Evolutionary conservation across 2,797 vertebrate genomes (phyloP), one percentile per base, ranked within the genome.

Genomic region (Micropoecilia bifurca): DNA sequence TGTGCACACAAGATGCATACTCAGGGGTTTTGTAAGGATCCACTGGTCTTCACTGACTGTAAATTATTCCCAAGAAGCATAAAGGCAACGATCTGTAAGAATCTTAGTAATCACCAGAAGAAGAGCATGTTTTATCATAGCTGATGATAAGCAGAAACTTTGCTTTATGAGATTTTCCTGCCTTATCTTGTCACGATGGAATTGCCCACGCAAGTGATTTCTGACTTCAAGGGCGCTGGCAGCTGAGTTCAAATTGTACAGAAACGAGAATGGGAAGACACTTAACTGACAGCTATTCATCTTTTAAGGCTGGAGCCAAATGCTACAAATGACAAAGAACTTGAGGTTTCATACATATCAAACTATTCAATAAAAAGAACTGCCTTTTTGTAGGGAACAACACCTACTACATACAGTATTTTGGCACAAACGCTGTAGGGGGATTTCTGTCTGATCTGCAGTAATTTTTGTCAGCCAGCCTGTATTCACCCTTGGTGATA

Each of bases 121-220:
- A 92, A 82, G 80, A 78, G 75, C 8, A 36, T 72, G 75, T 81
- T 88, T 88, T 85, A 86, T 85, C 82, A 77, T 68, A 39, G 68
- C 16, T 87, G 77, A 71, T 85, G 85, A 90, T 86, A 84, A 10
- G 53, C 69, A 85, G 78, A 41, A 87, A 73, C 71, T 79, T 50
- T 39, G 77, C 83, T 85, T 85, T 87, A 79, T 85, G 76, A 87
- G 83, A 86, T 79, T 83, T 53, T 83, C 75, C 79, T 48, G 59
- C 68, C 79, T 90, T 83, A 88, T 90, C 89, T 88, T 89, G 84
- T 90, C 87, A 90, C 81, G 47, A 47, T 45, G 89, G 74, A 90
- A 88, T 79, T 89, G 85, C 85, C 88, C 86, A 50, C 36, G 28
- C 80, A 87, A 77, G 61, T 86, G 50, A 84, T 86, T 66, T 84